Evolutionary conservation across 2,888 invertebrate species (phyloP).

Genomic region (Phaedon cochleariae): DNA sequence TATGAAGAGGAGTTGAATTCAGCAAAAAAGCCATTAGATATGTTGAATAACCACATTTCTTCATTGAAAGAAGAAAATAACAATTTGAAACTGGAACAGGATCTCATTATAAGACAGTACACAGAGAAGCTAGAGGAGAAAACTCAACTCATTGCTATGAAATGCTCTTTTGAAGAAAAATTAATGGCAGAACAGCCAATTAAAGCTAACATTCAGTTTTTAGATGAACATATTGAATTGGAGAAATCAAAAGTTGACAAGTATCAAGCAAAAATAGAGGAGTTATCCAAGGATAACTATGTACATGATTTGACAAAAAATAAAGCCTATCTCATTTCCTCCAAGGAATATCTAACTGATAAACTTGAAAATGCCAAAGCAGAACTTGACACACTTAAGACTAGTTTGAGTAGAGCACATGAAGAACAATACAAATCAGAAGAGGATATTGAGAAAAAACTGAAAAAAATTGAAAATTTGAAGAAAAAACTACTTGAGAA

Average conservation of each 20-base stretch:
- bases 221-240: conserved; percentile 2
- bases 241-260: conserved; percentile 1
- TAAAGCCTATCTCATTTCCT: too few species aligned
- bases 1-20: not conserved
- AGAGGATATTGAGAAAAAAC: not conserved
- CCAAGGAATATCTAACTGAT: too few species aligned
- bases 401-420: not conserved
- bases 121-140: conserved; percentile 7
- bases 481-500: not conserved
- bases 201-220: not conserved
- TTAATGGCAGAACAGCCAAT: not conserved
- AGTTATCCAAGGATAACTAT: not conserved
- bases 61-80: not conserved
- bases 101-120: not conserved
- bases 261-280: not conserved
- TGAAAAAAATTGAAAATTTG: not conserved
- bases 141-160: not conserved
- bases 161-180: not conserved
- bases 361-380: not conserved
- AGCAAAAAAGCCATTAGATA: not conserved
- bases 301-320: conserved; percentile 2
- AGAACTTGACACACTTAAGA: not conserved
- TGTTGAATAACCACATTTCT: not conserved
- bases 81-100: not conserved
- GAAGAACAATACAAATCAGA: not conserved